Evolutionary conservation across 2,113 vertebrate species (phyloP), one percentile per base, ranked within the genome.

Genomic region (Uria lomvia): DNA sequence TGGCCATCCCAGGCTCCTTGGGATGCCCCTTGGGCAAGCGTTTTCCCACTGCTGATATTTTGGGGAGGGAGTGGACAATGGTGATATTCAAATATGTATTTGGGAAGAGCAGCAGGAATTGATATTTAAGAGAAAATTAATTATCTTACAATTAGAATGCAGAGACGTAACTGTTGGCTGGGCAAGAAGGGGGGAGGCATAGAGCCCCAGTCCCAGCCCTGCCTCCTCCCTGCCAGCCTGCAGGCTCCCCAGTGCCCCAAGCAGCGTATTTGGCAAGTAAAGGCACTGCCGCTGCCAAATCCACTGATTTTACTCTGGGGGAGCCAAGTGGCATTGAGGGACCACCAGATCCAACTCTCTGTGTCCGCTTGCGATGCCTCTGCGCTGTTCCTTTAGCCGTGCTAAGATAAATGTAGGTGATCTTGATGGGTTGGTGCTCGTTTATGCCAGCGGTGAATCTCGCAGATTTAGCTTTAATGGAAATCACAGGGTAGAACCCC

Each of bases 11-110:
- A 40, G 5, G 6, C 34, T 78, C 66, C 52, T 75, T 49, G 40
- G 74, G 82, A 65, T 78, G 34, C 16, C 34, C 32, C 0, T 0
- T 2, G n/a, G 62, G 24, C 0, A 3, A 66, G 52, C 3, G 1
- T 53, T 92, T 85, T 75, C 23, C 23, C 30, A 40, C 34, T 67
- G 53, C 12, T 67, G 68, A 3, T 80, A 36, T 62, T 84, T 38
- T 70, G 8, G 36, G 21, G 43, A 71, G 16, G 5, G 34, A 75
- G 7, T 17, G 2, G 22, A 15, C 15, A 88, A 68, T 0, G 0
- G 5, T 49, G 26, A 6, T 12, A 4, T 73, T 73, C 19, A 68
- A 56, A 56, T 71, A 40, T 9, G 12, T 52, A 8, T 75, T 29
- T 45, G 11, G 9, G 7, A 8, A 85, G 19, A 60, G 27, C 42